Evolutionary conservation across 2,888 invertebrate species (phyloP).

Genomic region (Cataglyphis rosenhaueri): DNA sequence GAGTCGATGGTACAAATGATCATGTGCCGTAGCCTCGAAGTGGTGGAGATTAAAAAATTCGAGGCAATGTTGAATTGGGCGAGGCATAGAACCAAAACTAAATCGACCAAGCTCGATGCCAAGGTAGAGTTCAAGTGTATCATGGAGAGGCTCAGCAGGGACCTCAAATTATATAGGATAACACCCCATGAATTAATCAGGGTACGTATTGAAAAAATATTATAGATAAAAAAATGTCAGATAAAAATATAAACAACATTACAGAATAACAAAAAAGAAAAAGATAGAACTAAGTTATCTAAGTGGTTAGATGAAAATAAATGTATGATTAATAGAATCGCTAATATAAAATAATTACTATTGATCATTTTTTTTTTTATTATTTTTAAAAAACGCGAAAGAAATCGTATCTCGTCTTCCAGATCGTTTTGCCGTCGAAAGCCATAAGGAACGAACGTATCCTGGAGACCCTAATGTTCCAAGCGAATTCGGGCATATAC

Average conservation of each 20-base stretch:
- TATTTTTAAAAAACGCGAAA: background rate
- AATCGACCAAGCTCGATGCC: constrained; percentile 89
- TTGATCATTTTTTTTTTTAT: background rate
- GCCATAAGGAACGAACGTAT: constrained; percentile 97
- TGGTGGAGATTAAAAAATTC: constrained; percentile 95
- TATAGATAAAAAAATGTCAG: background rate
- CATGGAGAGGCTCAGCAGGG: constrained; percentile 96
- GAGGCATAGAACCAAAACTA: constrained; percentile 91
- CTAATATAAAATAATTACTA: background rate
- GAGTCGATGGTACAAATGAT: constrained; percentile 98
- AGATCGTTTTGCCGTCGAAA: constrained; percentile 96
- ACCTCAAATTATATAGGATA: constrained; percentile 95
- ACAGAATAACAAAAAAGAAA: background rate
- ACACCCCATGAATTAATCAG: constrained; percentile 97
- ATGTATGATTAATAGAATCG: background rate
- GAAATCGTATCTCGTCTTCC: constrained; percentile 62
- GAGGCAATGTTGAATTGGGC: constrained; percentile 98
- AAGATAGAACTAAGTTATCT: background rate
- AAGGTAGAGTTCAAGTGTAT: constrained; percentile 96
- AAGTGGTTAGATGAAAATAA: constrained; percentile 9
- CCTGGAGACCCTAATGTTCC: constrained; percentile 96
- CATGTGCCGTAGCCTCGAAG: constrained; percentile 95
- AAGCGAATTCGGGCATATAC: constrained; percentile 97
- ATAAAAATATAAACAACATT: background rate
- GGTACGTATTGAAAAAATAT: constrained; percentile 85